Percentiles rank a stretch among this genome's conserved stretches.
These are phyloP conservation scores for Corynorhinus townsendii DNA, from an alignment of 2,113 vertebrate species.

Conservation along the genomic window DNA sequence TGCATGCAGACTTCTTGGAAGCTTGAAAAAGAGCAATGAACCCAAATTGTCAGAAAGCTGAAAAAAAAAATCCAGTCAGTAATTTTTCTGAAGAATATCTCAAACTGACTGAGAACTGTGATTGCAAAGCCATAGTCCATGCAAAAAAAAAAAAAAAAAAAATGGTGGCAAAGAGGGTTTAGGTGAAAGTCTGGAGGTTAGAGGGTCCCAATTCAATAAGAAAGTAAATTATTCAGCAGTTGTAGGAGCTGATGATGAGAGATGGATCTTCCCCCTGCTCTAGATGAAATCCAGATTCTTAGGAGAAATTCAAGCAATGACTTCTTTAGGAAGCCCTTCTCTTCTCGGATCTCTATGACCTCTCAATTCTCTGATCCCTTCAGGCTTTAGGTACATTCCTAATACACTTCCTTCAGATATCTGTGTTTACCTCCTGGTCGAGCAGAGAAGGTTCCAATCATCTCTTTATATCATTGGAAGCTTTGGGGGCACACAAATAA, in stretches of 20 bases:
- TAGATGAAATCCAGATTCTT: not conserved
- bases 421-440: not conserved
- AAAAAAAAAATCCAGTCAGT: not conserved
- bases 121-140: not conserved
- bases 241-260: not conserved
- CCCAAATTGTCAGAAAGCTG: not conserved
- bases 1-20: not conserved
- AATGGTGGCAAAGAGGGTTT: not conserved
- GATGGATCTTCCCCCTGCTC: too few relatives aligned
- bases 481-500: not conserved
- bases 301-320: not conserved
- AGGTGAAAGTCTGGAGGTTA: not conserved
- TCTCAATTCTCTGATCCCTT: not conserved
- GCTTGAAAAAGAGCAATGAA: not conserved
- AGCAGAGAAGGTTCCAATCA: not conserved
- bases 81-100: not conserved
- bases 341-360: not conserved
- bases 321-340: not conserved
- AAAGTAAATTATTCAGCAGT: not conserved
- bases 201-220: not conserved
- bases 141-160: not conserved
- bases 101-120: not conserved
- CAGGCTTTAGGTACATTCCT: not conserved
- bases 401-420: not conserved
- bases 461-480: not conserved